Evolutionary conservation across 2,888 invertebrate genomes (phyloP), one percentile per base, ranked within the genome.

Genomic region (Mellilla xanthometata): DNA sequence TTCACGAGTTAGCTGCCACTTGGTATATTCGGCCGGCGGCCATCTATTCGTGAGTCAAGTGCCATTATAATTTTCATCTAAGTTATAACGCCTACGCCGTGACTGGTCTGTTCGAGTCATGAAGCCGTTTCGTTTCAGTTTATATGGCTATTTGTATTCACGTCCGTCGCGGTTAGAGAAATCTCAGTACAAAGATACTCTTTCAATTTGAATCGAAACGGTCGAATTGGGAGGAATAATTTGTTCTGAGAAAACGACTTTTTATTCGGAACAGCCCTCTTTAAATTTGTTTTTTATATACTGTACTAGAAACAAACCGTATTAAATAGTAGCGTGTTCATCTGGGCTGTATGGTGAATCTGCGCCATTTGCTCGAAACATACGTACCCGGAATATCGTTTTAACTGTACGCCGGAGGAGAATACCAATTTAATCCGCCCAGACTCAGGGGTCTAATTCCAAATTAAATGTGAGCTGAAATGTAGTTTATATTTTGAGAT

Each of bases 131-230:
- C 76, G 77, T 81, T 81, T 81, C 72, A 76, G 78, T 81, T 85
- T 84, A 85, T 83, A 73, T 75, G 78, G 72, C 81, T 81, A 85
- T 84, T 84, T 82, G 81, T 87, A 83, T 84, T 85, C 79, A 78
- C 68, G 76, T 79, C 76, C 67, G 72, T 72, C 72, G 80, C 68
- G 81, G 81, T 81, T 81, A 83, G 76, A 82, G 67, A 82, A 84
- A 85, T 83, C 80, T 84, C 75, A 81, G 81, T 83, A 81, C 73
- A 76, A 72, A 75, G 76, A 81, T 81, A 78, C 72, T 82, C 79
- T 87, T 84, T 84, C 85, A 82, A 84, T 87, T 86, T 81, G 81
- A 86, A 86, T 85, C 72, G 82, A 81, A 85, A 83, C 80, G 79
- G 77, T 74, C 78, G 85, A 81, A 81, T 84, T 74, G 77, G 76